These are phyloP conservation scores for Ceriagrion tenellum DNA, from an alignment of 2,888 invertebrate genomes.

Conservation along the genomic window DNA sequence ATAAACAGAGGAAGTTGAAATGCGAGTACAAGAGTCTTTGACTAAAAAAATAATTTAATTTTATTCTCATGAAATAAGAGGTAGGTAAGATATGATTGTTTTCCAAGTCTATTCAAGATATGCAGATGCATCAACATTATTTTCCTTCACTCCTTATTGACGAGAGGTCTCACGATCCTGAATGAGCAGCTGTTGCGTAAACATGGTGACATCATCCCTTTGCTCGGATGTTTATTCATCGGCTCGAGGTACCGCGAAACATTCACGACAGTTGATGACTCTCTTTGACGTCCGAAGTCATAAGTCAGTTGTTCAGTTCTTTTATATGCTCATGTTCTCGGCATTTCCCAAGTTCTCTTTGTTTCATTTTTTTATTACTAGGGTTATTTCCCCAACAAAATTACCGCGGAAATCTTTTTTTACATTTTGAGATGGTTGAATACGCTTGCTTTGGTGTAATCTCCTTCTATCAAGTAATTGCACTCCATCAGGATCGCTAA, in stretches of 20 bases:
- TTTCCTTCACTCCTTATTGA: background rate
- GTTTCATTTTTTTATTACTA: too few relatives aligned
- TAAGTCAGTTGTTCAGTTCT: background rate
- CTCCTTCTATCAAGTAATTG: too few relatives aligned
- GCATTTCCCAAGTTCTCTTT: too few relatives aligned
- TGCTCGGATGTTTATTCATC: background rate
- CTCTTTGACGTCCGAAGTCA: background rate
- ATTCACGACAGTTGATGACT: background rate
- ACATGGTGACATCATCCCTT: background rate
- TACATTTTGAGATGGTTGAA: too few relatives aligned
- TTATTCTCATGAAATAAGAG: background rate
- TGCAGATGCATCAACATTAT: background rate
- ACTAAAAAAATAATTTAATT: too few relatives aligned
- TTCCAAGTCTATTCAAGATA: background rate
- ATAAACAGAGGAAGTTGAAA: too few relatives aligned
- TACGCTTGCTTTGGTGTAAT: too few relatives aligned
- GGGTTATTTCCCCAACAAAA: too few relatives aligned
- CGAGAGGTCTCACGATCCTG: background rate
- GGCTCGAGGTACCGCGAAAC: background rate
- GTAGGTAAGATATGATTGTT: background rate
- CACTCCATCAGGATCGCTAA: too few relatives aligned
- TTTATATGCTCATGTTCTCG: too few relatives aligned
- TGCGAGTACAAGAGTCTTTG: too few relatives aligned
- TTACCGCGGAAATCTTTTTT: too few relatives aligned
- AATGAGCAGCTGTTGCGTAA: background rate